Evolutionary conservation across 1,140 invertebrate species (phyloP).

Genomic region (Zophobas atratus): DNA sequence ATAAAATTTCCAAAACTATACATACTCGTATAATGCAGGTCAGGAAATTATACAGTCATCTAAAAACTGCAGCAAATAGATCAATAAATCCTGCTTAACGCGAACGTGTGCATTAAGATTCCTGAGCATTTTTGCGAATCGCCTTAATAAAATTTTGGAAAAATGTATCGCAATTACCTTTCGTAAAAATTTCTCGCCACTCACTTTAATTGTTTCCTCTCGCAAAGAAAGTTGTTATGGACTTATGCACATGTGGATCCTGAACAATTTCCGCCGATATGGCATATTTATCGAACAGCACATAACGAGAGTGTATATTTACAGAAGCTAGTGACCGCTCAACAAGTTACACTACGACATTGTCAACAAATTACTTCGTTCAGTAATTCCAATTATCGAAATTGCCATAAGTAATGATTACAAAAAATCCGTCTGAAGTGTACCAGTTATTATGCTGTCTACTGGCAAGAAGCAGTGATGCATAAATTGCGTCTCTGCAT

Average conservation of each 20-base stretch:
- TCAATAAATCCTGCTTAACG: too few relatives aligned
- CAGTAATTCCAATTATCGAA: constrained; percentile 29
- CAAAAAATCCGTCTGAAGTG: neutral
- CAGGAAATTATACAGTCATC: too few relatives aligned
- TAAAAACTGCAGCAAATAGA: too few relatives aligned
- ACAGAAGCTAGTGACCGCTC: neutral
- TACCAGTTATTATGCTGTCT: constrained; percentile 10
- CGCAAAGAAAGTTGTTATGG: neutral
- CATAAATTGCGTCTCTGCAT: constrained; percentile 31
- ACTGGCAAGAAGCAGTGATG: neutral
- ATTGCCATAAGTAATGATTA: constrained; percentile 4
- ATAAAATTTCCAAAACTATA: too few relatives aligned
- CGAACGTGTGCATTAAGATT: too few relatives aligned
- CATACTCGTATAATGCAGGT: too few relatives aligned
- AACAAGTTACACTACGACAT: neutral
- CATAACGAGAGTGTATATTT: constrained; percentile 17
- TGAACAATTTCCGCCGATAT: constrained; percentile 32
- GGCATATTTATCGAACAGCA: constrained; percentile 32
- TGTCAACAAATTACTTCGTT: neutral
- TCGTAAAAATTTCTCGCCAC: too few relatives aligned
- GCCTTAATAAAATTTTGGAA: too few relatives aligned
- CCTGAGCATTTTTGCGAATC: too few relatives aligned
- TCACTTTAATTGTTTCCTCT: too few relatives aligned
- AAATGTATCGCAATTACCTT: too few relatives aligned
- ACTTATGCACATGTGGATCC: constrained; percentile 23